phyloP scores from a whole-genome alignment of 1,140 invertebrate genomes.

The Dreissena polymorpha region DNA sequence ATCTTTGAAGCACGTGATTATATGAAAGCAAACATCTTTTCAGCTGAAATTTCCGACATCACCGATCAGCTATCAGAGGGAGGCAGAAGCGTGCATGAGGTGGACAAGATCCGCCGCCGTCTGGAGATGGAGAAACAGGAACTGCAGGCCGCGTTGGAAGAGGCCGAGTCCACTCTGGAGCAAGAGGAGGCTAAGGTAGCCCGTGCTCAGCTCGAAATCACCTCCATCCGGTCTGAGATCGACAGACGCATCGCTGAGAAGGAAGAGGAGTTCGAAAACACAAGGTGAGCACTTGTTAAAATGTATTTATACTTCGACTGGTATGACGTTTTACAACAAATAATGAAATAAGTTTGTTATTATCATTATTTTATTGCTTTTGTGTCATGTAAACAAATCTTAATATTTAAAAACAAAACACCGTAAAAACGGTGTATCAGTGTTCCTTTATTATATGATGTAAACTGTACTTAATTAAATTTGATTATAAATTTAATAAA shows the following conservation, averaged over 20 bases:
- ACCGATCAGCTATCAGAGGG: too few relatives aligned
- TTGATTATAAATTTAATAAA: neutral
- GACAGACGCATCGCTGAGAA: too few relatives aligned
- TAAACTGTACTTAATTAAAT: neutral
- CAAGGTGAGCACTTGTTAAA: slow-evolving; percentile 80
- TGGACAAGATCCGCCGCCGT: too few relatives aligned
- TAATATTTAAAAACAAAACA: neutral
- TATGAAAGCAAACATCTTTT: slow-evolving; percentile 97
- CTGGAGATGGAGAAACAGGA: slow-evolving; percentile 99
- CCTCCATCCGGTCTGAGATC: too few relatives aligned
- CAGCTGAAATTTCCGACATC: too few relatives aligned
- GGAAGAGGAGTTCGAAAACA: slow-evolving; percentile 99
- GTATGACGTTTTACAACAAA: neutral
- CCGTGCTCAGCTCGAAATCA: too few relatives aligned
- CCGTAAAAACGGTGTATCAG: too few relatives aligned
- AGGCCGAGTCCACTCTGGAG: slow-evolving; percentile 97
- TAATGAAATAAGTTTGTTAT: neutral
- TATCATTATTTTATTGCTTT: neutral
- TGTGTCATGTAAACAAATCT: neutral
- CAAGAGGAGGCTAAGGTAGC: slow-evolving; percentile 99
- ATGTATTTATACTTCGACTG: neutral
- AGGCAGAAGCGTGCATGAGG: too few relatives aligned
- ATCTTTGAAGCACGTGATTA: slow-evolving; percentile 95
- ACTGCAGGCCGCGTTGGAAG: slow-evolving; percentile 98
- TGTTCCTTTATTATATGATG: too few relatives aligned